Base-by-base conservation (phyloP, 2,113 vertebrate species). In the Cygnus buccinator region DNA sequence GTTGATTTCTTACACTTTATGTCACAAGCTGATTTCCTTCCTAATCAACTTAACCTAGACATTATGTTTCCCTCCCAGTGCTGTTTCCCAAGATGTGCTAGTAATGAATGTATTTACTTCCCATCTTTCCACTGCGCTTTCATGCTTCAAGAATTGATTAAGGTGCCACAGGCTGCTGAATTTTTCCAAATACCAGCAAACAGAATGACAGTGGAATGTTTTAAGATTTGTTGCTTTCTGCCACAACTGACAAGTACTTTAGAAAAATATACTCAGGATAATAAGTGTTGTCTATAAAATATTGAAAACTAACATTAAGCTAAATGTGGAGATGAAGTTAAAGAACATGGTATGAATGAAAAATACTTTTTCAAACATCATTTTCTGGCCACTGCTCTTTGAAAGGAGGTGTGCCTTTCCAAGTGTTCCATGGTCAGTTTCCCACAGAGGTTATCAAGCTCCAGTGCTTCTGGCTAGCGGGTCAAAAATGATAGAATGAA, bases 401-500 rank as follows among this genome's bases (percentile, higher is more conserved):
- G 41, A 81, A 91, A 92, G 55, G 44, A 46, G 11, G 55, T 55
- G 29, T 86, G 50, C 46, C 52, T 94, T 93, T 85, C 58, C 63
- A 46, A 76, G 46, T 54, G 57, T 29, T 83, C 48, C 74, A 70
- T 46, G 68, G 75, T 85, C 82, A 71, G 58, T 63, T 93, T 93
- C 28, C 57, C 67, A 77, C 77, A 63, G 44, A 93, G 78, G 87
- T 94, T 94, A 90, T 79, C 87, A 86, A 90, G 95, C 92, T 76
- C 68, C 58, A 29, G 22, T 93, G 82, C 50, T 0, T 4, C 52
- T 79, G 68, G 17, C 74, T 70, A 88, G 86, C 77, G 66, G 55
- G 41, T n/a, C 83, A 79, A 73, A 88, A 88, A 77, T 9, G 2
- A 2, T 39, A 88, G 44, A 88, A 63, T 37, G 82, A 70, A 90